Evolutionary conservation across 2,888 invertebrate species (phyloP), one percentile per base, ranked within the genome.

Genomic region (Rhabditophanes sp.): DNA sequence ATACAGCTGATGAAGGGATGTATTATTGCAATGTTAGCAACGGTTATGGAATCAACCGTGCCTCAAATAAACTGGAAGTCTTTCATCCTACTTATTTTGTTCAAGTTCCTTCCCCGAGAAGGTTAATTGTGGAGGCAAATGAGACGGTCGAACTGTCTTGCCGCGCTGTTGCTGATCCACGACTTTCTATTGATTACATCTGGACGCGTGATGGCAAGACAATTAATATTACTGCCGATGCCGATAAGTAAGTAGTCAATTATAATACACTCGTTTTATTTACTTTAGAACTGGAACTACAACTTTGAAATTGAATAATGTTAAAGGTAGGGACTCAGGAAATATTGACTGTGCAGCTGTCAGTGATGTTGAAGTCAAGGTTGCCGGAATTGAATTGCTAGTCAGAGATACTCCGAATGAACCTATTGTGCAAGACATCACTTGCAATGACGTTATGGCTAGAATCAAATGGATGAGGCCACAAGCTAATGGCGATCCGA

Each of bases 401-500:
- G 55, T 64, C 26, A 45, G 41, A 49, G 64, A 61, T 51, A 28
- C 9, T 30, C 6, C 17, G 30, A 9, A 18, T 11, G 7, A 22
- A 22, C 12, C 16, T 18, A 5, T 18, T 33, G 20, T 30, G 19
- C 16, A 33, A 33, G 22, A 24, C 34, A 18, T 27, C 34, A 4
- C 70, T 1, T 90, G 90, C 66, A 70, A 73, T 47, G 73, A 53
- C 27, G 72, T 72, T 32, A 75, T 77, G 36, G 85, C 85, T 0
- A 74, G 75, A 1, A 74, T 93, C 6, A 73, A 73, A 46, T 93
- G 90, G 90, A 73, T 74, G 46, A 78, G 85, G 0, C 80, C 79
- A 73, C 85, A 87, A 34, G 88, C 88, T 68, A 88, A 90, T 70
- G 78, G 88, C 49, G 82, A 90, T 0, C 83, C 85, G 8, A 82